Evolutionary conservation across 2,797 vertebrate species (phyloP).

Genomic region (Hypotaenidia philippensis): DNA sequence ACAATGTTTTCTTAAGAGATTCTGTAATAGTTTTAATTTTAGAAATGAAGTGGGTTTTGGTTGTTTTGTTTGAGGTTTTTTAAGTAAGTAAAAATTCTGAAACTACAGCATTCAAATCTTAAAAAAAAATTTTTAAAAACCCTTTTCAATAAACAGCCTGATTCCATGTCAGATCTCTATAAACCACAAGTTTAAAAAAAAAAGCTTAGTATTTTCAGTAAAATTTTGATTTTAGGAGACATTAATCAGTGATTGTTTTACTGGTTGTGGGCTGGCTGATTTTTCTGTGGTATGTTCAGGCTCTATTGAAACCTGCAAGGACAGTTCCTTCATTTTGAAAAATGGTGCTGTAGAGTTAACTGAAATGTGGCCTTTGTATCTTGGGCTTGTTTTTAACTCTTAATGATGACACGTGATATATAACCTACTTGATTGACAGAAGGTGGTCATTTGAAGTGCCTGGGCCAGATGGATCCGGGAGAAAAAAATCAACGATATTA

Average conservation of each 20-base stretch:
- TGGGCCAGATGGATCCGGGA: neutral
- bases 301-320: neutral
- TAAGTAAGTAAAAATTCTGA: neutral
- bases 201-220: neutral
- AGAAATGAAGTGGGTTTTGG: neutral
- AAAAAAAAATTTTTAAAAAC: neutral
- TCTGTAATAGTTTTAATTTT: neutral
- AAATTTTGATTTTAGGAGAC: neutral
- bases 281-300: neutral
- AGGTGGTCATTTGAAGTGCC: constrained; percentile 20
- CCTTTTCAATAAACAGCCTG: neutral
- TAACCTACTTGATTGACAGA: constrained; percentile 35
- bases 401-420: neutral
- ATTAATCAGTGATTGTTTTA: neutral
- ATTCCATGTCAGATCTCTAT: neutral
- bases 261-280: neutral
- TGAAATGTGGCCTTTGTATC: neutral
- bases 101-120: neutral
- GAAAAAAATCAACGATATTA: neutral
- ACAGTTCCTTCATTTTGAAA: neutral
- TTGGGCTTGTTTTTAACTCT: neutral
- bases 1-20: neutral
- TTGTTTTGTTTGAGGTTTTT: too few species aligned
- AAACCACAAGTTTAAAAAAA: neutral
- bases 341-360: neutral